Percentiles rank a stretch among this genome's conserved stretches.
These are phyloP conservation scores for Proctacanthus coquilletti DNA, from an alignment of 1,140 invertebrate genomes.

Conservation along the genomic window DNA sequence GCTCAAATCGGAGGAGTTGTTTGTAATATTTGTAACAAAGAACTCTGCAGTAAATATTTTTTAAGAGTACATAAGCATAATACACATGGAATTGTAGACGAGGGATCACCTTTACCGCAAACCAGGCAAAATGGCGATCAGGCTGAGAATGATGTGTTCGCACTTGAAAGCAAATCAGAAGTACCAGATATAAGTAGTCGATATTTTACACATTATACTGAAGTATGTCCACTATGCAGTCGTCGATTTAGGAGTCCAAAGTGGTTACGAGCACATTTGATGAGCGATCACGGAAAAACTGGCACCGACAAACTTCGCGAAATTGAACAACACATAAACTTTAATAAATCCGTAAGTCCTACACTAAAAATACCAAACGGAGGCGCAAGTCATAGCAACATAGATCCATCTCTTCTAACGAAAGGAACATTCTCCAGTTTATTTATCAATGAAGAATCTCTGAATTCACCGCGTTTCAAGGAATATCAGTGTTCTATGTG, in stretches of 20 bases:
- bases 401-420: constrained; percentile 14
- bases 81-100: constrained; percentile 85
- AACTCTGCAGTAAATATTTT: constrained; percentile 95
- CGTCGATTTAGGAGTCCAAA: constrained; percentile 78
- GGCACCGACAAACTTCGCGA: constrained; percentile 57
- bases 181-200: constrained; percentile 40
- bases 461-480: constrained; percentile 36
- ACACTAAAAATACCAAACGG: constrained; percentile 46
- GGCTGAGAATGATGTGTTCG: not conserved
- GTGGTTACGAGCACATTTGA: constrained; percentile 75
- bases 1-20: constrained; percentile 82
- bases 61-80: constrained; percentile 93
- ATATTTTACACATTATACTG: constrained; percentile 55
- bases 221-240: constrained; percentile 74
- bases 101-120: constrained; percentile 39
- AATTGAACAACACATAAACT: constrained; percentile 33
- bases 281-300: constrained; percentile 67
- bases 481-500: constrained; percentile 79
- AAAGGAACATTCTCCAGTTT: constrained; percentile 14
- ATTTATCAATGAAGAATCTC: constrained; percentile 29
- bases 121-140: constrained; percentile 25
- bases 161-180: constrained; percentile 12
- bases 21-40: constrained; percentile 95
- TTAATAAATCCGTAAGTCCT: constrained; percentile 31
- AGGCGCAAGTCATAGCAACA: constrained; percentile 12